phyloP scores from a whole-genome alignment of 2,797 vertebrate species.

The Darevskia nairensis region DNA sequence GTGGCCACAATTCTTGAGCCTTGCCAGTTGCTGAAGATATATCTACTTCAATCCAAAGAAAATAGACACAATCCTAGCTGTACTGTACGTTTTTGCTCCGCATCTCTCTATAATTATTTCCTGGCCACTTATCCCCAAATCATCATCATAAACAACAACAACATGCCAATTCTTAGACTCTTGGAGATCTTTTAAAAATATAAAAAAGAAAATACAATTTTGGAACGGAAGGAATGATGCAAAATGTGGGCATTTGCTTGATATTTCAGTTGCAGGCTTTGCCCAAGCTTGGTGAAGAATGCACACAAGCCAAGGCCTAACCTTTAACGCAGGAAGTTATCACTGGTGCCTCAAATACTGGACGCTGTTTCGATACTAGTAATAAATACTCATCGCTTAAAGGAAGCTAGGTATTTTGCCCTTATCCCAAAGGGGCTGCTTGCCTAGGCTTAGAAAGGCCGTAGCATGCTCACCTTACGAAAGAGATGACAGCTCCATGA shows the following conservation, averaged over 20 bases:
- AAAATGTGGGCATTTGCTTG: not conserved
- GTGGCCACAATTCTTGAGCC: not conserved
- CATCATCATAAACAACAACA: no score
- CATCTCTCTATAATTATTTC: not conserved
- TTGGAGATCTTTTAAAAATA: not conserved
- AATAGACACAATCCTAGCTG: not conserved
- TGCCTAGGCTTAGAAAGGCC: constrained; percentile 45
- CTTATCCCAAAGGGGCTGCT: constrained; percentile 39
- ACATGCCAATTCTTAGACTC: not conserved
- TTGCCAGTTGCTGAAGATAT: not conserved
- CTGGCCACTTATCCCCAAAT: not conserved
- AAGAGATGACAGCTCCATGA: constrained; percentile 43
- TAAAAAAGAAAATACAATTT: not conserved
- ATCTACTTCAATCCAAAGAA: no score
- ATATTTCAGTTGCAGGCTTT: not conserved
- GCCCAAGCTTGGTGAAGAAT: not conserved
- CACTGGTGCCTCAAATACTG: not conserved
- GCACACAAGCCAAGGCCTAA: not conserved
- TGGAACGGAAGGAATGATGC: not conserved
- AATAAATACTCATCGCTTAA: constrained; percentile 1
- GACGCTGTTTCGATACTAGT: not conserved
- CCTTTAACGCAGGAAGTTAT: not conserved
- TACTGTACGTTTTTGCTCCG: not conserved
- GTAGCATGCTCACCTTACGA: constrained; percentile 32
- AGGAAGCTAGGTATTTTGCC: constrained; percentile 18